Evolutionary conservation across 2,888 invertebrate genomes (phyloP), one percentile per base, ranked within the genome.

Genomic region (Coremacera marginata): DNA sequence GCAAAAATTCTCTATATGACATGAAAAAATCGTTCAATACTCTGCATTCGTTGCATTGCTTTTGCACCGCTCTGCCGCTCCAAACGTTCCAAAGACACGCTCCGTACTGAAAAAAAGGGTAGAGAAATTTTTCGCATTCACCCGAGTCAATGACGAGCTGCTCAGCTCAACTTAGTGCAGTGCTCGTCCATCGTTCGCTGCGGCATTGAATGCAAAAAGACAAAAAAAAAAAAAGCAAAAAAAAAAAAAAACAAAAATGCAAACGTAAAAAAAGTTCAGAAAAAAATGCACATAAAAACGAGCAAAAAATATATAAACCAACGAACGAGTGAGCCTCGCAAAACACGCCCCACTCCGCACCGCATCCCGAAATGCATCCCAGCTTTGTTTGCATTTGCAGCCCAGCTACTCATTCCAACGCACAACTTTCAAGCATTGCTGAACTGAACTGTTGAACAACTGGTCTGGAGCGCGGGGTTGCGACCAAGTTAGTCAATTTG

Each of bases 51-150:
- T 14, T 44, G 8, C 68, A 34, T 25, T 65, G 70, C 70, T 51
- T 31, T 57, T 31, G 70, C n/a, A 51, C 52, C n/a, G 60, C 75
- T 37, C 19, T 68, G 14, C 27, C 82, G 82, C 80, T 80, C 76
- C 81, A 79, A 80, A 80, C 87, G 85, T 84, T 85, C 83, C 87
- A 86, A 87, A 87, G 87, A 86, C 87, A 84, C 88, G 87, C 85
- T 87, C 84, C 84, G 82, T 82, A 88, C 87, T 88, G 87, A 83
- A 84, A 84, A 85, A 86, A 86, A 86, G 87, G 86, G 87, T 87
- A 87, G 87, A 87, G 85, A 88, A 85, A 84, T 85, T 85, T 83
- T 84, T 83, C 82, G 83, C 84, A 85, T 83, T 82, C 79, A 78
- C 83, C 84, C 82, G 70, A 68, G 70, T 72, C 78, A 73, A 34